Evolutionary conservation across 2,888 invertebrate genomes (phyloP).

Genomic region (Spisula solida): DNA sequence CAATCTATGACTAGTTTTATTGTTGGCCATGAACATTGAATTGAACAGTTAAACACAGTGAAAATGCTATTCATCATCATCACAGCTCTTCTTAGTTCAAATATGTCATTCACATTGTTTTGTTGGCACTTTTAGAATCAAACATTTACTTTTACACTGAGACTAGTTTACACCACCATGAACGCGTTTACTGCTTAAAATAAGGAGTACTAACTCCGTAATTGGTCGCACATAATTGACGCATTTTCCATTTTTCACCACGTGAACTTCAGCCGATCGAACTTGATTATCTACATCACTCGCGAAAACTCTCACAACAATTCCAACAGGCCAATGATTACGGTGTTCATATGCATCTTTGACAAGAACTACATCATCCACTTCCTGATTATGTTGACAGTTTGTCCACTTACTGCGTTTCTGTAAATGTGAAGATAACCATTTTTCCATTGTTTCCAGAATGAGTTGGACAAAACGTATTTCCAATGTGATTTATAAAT

Average conservation of each 20-base stretch:
- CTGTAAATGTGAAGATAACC: conserved; percentile 60
- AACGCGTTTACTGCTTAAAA: no score
- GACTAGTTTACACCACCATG: no score
- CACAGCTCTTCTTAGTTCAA: no score
- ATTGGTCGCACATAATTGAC: conserved; percentile 31
- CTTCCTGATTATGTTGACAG: not conserved
- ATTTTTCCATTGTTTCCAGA: conserved; percentile 59
- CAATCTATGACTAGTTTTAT: no score
- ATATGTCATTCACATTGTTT: no score
- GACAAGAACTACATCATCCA: conserved; percentile 44
- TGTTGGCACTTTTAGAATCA: no score
- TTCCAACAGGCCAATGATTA: conserved; percentile 48
- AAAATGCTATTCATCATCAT: no score
- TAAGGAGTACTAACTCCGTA: not conserved
- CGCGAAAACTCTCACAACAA: conserved; percentile 26
- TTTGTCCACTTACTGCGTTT: conserved; percentile 47
- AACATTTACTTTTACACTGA: no score
- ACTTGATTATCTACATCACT: conserved; percentile 32
- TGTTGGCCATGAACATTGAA: no score
- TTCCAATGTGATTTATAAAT: conserved; percentile 60
- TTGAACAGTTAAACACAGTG: no score
- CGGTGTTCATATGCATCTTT: conserved; percentile 20
- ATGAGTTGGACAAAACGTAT: conserved; percentile 50
- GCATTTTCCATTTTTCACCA: conserved; percentile 32
- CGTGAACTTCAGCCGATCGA: conserved; percentile 29